Conservation (phyloP, 2,113 vertebrate genomes). For the Sialia sialis region DNA sequence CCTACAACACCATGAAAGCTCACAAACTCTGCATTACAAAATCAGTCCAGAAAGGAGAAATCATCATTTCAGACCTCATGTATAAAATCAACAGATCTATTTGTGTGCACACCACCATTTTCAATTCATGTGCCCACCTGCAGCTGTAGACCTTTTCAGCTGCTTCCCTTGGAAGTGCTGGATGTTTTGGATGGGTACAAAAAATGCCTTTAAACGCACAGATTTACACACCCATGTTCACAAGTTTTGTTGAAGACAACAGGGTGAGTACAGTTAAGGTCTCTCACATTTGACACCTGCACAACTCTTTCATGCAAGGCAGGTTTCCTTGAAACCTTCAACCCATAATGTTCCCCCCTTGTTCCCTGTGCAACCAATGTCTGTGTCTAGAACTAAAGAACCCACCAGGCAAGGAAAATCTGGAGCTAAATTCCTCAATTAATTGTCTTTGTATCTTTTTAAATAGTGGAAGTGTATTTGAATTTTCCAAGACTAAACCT, state of each 20-base stretch:
- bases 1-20: background rate
- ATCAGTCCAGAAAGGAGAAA: background rate
- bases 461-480: background rate
- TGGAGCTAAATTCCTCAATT: background rate
- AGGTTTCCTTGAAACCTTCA: background rate
- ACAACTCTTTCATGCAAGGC: background rate
- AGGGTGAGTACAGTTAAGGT: background rate
- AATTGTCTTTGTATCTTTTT: background rate
- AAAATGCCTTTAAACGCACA: rapidly evolving
- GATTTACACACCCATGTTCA: background rate
- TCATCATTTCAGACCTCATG: background rate
- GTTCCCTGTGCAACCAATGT: background rate
- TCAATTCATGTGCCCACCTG: background rate
- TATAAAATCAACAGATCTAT: background rate
- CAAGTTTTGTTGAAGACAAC: background rate
- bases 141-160: background rate
- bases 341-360: background rate
- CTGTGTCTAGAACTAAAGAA: background rate
- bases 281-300: background rate
- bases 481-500: background rate
- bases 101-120: background rate
- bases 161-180: background rate
- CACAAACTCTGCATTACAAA: background rate
- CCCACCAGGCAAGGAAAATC: background rate
- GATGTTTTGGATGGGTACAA: background rate